Evolutionary conservation across 1,140 invertebrate species (phyloP).

Genomic region (Oncopeltus fasciatus): DNA sequence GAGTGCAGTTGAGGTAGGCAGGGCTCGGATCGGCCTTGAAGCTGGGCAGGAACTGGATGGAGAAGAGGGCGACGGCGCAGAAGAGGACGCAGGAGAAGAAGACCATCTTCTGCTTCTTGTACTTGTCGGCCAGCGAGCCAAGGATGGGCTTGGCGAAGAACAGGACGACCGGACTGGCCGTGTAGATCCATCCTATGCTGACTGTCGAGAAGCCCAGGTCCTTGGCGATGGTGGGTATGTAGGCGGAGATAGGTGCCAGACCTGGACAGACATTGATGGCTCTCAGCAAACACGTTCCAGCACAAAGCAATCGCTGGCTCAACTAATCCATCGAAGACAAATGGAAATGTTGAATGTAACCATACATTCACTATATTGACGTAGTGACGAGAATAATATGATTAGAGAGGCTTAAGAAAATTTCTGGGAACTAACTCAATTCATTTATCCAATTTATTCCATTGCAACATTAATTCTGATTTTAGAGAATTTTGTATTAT

Average conservation of each 20-base stretch:
- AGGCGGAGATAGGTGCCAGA: constrained; percentile 64
- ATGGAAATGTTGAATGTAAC: too few species aligned
- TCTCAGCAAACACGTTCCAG: too few species aligned
- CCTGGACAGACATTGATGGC: constrained; percentile 43
- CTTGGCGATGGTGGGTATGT: constrained; percentile 62
- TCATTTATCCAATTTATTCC: too few species aligned
- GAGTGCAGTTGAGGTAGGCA: constrained; percentile 1
- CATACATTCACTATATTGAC: too few species aligned
- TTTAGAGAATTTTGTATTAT: too few species aligned
- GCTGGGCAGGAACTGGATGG: constrained; percentile 4
- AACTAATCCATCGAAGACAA: too few species aligned
- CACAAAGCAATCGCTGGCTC: too few species aligned
- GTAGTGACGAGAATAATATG: too few species aligned
- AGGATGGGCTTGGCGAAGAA: constrained; percentile 65
- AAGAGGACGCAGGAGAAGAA: constrained; percentile 43
- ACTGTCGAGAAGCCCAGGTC: constrained; percentile 66
- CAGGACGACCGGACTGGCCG: constrained; percentile 59
- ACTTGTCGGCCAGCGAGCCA: constrained; percentile 63
- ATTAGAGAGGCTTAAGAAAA: too few species aligned
- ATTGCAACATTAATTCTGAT: too few species aligned
- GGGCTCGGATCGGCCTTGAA: background rate
- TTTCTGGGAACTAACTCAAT: too few species aligned
- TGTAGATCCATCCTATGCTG: constrained; percentile 62
- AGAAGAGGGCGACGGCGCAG: constrained; percentile 11
- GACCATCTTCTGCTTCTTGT: constrained; percentile 55